A percentile compares a stretch with the other conserved stretches of the same genome.
phyloP scores from a whole-genome alignment of 2,797 vertebrate species.

The Prunella strophiata region DNA sequence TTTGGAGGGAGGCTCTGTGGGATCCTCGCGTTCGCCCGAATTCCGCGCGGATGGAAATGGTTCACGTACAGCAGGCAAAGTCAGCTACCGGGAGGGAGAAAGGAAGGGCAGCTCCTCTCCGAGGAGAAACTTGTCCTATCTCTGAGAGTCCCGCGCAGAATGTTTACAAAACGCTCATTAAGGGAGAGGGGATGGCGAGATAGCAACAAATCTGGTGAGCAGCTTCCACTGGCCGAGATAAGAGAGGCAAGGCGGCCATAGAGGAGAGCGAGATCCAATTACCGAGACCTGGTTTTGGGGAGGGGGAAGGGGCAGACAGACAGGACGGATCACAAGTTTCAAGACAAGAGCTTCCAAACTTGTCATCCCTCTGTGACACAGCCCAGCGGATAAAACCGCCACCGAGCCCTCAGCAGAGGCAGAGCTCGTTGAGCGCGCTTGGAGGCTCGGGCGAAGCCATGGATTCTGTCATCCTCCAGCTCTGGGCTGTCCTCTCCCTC shows the following conservation, averaged over 20 bases:
- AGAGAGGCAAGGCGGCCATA: conserved; percentile 87
- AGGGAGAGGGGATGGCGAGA: conserved; percentile 90
- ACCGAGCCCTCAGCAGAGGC: conserved; percentile 62
- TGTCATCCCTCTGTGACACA: conserved; percentile 81
- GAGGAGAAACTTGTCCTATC: conserved; percentile 83
- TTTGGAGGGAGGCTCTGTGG: not conserved
- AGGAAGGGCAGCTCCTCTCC: conserved; percentile 63
- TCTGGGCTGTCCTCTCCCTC: conserved; percentile 77
- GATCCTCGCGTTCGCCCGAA: not conserved
- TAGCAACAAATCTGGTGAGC: conserved; percentile 89
- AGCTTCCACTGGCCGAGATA: conserved; percentile 92
- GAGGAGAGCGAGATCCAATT: conserved; percentile 82
- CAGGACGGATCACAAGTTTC: conserved; percentile 71
- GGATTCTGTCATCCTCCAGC: conserved; percentile 75
- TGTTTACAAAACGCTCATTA: conserved; percentile 99
- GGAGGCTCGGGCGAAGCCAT: conserved; percentile 74
- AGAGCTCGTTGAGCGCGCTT: conserved; percentile 59
- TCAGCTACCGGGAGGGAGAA: conserved; percentile 47
- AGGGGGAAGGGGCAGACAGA: conserved; percentile 74
- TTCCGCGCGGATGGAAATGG: not conserved
- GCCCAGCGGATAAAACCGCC: conserved; percentile 76
- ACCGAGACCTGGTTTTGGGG: conserved; percentile 84
- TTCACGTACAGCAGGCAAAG: conserved; percentile 45
- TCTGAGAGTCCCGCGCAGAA: conserved; percentile 83
- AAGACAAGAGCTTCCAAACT: conserved; percentile 81